These are phyloP conservation scores for Heterodera filipjevi DNA, from an alignment of 2,888 invertebrate species.

Conservation along the genomic window DNA sequence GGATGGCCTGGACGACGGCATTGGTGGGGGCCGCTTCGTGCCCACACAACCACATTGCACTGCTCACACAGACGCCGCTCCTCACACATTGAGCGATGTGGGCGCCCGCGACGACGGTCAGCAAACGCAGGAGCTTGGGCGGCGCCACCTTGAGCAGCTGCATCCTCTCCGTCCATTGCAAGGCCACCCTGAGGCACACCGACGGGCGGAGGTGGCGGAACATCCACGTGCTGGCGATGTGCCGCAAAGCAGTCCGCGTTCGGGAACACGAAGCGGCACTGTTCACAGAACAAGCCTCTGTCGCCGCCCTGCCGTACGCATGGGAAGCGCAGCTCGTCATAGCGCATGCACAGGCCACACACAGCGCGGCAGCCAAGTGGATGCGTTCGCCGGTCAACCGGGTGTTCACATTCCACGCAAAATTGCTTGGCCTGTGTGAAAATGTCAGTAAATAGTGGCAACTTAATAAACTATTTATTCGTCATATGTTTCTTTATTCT, in stretches of 20 bases:
- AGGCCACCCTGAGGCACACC: no score
- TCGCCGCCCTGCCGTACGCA: background rate
- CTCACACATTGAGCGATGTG: constrained; percentile 6
- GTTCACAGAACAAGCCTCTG: background rate
- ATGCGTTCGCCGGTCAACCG: background rate
- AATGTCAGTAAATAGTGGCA: no score
- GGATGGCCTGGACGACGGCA: background rate
- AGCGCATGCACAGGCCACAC: constrained; percentile 1
- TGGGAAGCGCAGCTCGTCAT: background rate
- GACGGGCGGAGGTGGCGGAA: no score
- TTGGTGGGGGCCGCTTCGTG: background rate
- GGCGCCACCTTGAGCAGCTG: no score
- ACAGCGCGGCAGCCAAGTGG: background rate
- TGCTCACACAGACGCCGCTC: background rate
- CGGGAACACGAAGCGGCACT: background rate
- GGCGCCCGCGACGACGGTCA: background rate
- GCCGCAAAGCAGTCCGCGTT: no score
- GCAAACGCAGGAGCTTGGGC: no score
- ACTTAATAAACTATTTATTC: background rate
- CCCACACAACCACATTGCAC: constrained; percentile 7
- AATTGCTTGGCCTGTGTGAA: background rate
- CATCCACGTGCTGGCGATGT: no score
- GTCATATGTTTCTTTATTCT: background rate
- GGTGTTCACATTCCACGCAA: background rate
- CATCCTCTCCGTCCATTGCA: no score